Evolutionary conservation across 92 coral and sea anemone genomes (phyloP).

Genomic region (Metridium senile): DNA sequence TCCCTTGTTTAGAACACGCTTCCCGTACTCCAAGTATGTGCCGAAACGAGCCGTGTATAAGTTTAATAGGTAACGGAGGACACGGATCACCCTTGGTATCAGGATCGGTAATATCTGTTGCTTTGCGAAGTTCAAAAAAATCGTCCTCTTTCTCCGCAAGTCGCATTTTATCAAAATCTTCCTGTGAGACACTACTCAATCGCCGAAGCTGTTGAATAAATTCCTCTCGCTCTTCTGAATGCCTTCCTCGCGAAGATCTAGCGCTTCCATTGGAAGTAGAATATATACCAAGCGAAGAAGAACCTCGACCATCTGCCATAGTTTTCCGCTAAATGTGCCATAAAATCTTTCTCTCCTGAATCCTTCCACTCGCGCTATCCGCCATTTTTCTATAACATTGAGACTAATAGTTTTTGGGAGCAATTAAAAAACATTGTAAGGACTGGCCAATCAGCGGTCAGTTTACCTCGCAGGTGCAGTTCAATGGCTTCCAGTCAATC

Average conservation of each 20-base stretch:
- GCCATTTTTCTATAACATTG: slow-evolving; percentile 90
- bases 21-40: slow-evolving; percentile 93
- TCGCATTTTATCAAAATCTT: slow-evolving; percentile 97
- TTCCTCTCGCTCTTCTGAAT: slow-evolving; percentile 68
- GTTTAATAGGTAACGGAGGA: slow-evolving; percentile 91
- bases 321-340: slow-evolving; percentile 45
- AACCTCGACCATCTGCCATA: slow-evolving; percentile 85
- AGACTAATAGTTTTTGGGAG: slow-evolving; percentile 71
- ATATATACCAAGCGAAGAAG: slow-evolving; percentile 57
- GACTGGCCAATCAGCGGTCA: slow-evolving; percentile 53
- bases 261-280: slow-evolving; percentile 77
- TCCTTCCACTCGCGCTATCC: slow-evolving; percentile 64
- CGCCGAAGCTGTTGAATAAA: slow-evolving; percentile 89
- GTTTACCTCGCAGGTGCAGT: slow-evolving; percentile 66
- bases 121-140: slow-evolving; percentile 92
- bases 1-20: slow-evolving; percentile 98
- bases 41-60: slow-evolving; percentile 91
- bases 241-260: slow-evolving; percentile 48
- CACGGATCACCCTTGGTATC: slow-evolving; percentile 96
- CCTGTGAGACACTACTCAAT: slow-evolving; percentile 94
- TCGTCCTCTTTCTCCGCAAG: slow-evolving; percentile 97
- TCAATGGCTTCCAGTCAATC: slow-evolving; percentile 82
- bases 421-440: slow-evolving; percentile 82
- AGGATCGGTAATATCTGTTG: slow-evolving; percentile 94
- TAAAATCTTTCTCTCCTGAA: slow-evolving; percentile 26